Evolutionary conservation across 2,113 vertebrate genomes (phyloP), one percentile per base, ranked within the genome.

Genomic region (Elachura formosa): DNA sequence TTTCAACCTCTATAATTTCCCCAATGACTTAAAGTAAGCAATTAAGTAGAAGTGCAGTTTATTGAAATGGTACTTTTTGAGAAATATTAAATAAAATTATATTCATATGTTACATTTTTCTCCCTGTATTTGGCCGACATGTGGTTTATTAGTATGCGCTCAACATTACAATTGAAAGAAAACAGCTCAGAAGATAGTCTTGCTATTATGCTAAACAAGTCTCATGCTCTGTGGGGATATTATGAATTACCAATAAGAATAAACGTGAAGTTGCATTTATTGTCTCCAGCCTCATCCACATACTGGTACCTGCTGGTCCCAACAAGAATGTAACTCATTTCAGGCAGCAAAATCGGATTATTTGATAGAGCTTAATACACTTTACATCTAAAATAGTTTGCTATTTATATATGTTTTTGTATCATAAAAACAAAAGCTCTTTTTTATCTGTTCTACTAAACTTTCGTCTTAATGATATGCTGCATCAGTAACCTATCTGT

Each of bases 221-320:
- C 97, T 96, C 97, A 96, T 97, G 97, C 97, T 98, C 98, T 97
- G 97, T 96, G 98, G 98, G 98, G 98, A 98, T 98, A 98, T 98
- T 96, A 98, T 97, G 98, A 98, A 98, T 98, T 98, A 98, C 97
- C 98, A 98, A 98, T 98, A 98, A 98, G 98, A 97, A 95, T 97
- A 98, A 98, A 97, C 98, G 98, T 99, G 98, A 98, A 98, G 98
- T 96, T 92, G 98, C 98, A 99, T 99, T 99, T 98, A 99, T 99
- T 98, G 97, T 96, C 97, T 98, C 94, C 94, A 97, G 96, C 90
- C 76, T 95, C 93, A 55, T 94, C 96, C 96, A 97, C 86, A 94
- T 93, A 97, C 97, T 96, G 92, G 93, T 97, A 97, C 97, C 96
- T 97, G 95, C 98, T 97, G 96, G 96, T 97, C 97, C 95, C 97